These are phyloP conservation scores for Loxodonta africana DNA, from an alignment of 2,113 vertebrate species.

Conservation along the genomic window DNA sequence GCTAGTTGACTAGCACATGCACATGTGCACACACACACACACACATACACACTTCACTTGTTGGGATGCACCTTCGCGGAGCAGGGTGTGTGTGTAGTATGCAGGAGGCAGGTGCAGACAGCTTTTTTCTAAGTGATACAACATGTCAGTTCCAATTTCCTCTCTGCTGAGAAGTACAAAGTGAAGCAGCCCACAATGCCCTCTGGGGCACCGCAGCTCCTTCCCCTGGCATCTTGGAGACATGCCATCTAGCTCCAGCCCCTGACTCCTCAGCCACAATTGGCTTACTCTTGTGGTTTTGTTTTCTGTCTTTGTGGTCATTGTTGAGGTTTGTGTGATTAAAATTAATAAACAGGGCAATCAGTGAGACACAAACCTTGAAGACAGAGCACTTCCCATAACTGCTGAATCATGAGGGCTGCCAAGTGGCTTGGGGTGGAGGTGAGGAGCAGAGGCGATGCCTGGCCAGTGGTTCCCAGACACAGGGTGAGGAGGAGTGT, in stretches of 20 bases:
- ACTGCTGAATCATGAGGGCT: neutral
- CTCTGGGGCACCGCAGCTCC: neutral
- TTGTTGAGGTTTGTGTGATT: constrained; percentile 50
- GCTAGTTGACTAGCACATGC: no score
- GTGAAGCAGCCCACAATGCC: neutral
- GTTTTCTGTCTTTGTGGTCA: constrained; percentile 44
- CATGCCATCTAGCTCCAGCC: neutral
- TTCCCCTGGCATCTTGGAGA: neutral
- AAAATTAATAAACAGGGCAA: constrained; percentile 47
- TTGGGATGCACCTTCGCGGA: neutral
- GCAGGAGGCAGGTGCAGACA: constrained; percentile 43
- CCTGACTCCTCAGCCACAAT: neutral
- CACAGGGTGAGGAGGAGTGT: neutral
- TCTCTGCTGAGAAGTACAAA: neutral
- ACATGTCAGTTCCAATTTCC: constrained; percentile 60
- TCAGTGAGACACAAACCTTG: constrained; percentile 7
- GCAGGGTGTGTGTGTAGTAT: neutral
- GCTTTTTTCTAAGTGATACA: neutral
- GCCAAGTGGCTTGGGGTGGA: neutral
- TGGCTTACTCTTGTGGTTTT: constrained; percentile 35
- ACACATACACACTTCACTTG: rapidly evolving
- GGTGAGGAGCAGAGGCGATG: neutral
- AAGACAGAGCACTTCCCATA: neutral
- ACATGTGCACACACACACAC: rapidly evolving
- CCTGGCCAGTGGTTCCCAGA: neutral